Evolutionary conservation across 2,113 vertebrate species (phyloP), one percentile per base, ranked within the genome.

Genomic region (Xiphias gladius): DNA sequence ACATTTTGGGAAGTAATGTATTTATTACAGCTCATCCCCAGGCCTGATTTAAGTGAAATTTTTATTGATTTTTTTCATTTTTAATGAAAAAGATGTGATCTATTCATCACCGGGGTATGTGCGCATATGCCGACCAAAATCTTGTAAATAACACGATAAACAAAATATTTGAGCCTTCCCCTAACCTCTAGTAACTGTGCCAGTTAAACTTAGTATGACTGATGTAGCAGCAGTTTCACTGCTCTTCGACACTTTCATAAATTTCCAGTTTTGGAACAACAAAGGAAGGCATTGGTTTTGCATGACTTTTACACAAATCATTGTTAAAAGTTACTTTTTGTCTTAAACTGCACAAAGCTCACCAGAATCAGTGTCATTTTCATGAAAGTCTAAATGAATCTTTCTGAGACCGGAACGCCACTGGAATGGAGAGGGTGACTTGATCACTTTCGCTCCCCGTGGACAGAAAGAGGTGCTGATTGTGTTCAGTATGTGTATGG

Each of bases 121-220:
- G 7, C 7, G 24, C 12, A 22, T 41, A 48, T 73, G n/a, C 28
- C 2, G 0, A 58, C 7, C 26, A 73, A 26, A 10, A 39, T 10
- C 9, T 9, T 9, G 37, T 39, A 39, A 41, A 50, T 74, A 52
- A 74, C 58, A 62, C 10, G 37, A 37, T 63, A 74, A 76, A 16
- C 46, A 26, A 52, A 54, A 24, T 20, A 24, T 58, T 73, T 70
- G 2, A 13, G 32, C 9, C 66, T 19, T 24, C 16, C 63, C 22
- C 0, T 14, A 66, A 57, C 54, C 10, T 1, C 10, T 12, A 26
- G 43, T 66, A 66, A 43, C 8, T n/a, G 12, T 17, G 13, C 13
- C n/a, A 65, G 17, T 48, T 30, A 16, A 43, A 26, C n/a, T 3
- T 16, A 26, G 7, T 30, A 10, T 17, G 30, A 59, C 1, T 30